Conservation (phyloP, 2,797 vertebrate species). For the Carcharodon carcharias region DNA sequence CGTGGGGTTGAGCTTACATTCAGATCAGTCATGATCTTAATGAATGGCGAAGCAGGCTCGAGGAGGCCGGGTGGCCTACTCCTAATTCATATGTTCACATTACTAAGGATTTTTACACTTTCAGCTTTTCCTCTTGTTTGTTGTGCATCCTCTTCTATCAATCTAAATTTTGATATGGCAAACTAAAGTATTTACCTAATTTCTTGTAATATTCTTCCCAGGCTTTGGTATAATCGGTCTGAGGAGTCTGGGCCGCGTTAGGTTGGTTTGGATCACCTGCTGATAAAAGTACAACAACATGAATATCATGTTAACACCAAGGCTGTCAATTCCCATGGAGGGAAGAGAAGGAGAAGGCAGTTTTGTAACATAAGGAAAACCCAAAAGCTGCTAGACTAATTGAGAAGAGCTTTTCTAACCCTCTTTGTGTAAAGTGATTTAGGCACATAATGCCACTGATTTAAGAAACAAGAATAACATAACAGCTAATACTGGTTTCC, state of each 20-base stretch:
- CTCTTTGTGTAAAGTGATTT: not conserved
- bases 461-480: constrained; percentile 26
- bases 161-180: not conserved
- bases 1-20: too few species aligned
- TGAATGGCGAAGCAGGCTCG: too few species aligned
- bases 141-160: not conserved
- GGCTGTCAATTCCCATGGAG: not conserved
- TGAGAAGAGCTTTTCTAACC: constrained; percentile 13
- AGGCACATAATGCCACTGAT: constrained; percentile 1
- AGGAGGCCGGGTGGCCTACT: too few species aligned
- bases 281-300: constrained; percentile 48
- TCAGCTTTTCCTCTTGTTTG: not conserved
- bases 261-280: constrained; percentile 69
- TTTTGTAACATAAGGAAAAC: constrained; percentile 18
- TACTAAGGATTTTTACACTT: not conserved
- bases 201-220: constrained; percentile 99
- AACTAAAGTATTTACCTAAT: constrained; percentile 71
- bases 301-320: not conserved
- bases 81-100: too few species aligned
- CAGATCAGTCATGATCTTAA: too few species aligned
- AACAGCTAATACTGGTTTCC: not conserved
- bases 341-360: not conserved
- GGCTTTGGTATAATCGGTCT: constrained; percentile 98
- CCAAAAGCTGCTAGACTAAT: constrained; percentile 17
- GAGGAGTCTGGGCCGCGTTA: constrained; percentile 93